Evolutionary conservation across 1,140 invertebrate genomes (phyloP), one percentile per base, ranked within the genome.

Genomic region (Drosophila watanabei): DNA sequence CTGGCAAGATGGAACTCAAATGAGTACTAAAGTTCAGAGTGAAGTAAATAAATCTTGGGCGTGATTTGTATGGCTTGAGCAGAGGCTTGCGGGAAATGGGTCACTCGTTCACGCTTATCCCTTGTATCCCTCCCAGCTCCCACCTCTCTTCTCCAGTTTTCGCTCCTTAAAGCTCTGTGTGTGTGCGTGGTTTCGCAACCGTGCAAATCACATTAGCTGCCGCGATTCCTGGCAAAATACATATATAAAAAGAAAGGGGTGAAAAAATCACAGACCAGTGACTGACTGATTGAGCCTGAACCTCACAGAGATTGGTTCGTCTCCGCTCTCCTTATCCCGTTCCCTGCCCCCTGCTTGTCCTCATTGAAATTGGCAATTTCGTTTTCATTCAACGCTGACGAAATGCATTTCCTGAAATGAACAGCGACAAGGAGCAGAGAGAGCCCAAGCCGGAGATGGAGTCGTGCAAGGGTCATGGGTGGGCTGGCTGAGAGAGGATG

Each of bases 361-460:
- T 57, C 70, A 68, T 64, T 65, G 64, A 73, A 89, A 89, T 89
- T 90, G 85, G 73, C 85, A 89, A 89, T 89, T 89, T 89, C 75
- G 60, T 82, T 89, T 89, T 89, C 81, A 89, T 90, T 89, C 81
- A 84, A 79, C 70, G 73, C 70, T 84, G 85, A 89, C 81, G 85
- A 89, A 89, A 89, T 89, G 85, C 85, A 89, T 85, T 89, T 89
- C 85, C 85, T 85, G 85, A 79, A 89, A 89, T 84, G 80, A 76
- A 81, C 64, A 73, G 70, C 62, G 85, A 78, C 80, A 77, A 71
- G 52, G 75, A 66, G 54, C 35, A 24, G 52, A 37, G 52, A 37
- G 52, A 52, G 28, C 54, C 54, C 66, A 65, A 57, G 80, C 49
- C 66, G 41, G 35, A 58, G 48, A 60, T 70, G 63, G 63, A 45